These are phyloP conservation scores for Proctacanthus coquilletti DNA, from an alignment of 1,140 invertebrate species.

Conservation along the genomic window DNA sequence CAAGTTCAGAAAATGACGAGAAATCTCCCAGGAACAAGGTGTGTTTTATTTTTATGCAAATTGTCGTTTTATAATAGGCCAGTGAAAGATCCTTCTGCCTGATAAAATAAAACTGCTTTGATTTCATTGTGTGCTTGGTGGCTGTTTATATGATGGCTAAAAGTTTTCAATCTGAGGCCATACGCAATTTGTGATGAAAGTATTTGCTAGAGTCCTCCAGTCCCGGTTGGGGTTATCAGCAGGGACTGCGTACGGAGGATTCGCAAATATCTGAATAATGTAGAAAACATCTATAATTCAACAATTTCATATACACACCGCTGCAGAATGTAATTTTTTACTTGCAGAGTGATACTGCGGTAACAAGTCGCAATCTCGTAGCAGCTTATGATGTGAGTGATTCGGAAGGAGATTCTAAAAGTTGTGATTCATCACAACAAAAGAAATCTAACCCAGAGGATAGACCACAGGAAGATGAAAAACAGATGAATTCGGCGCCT, in stretches of 20 bases:
- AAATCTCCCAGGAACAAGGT: background rate
- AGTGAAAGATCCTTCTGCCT: background rate
- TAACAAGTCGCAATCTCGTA: background rate
- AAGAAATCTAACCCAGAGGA: no score
- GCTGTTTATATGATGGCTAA: conserved; percentile 4
- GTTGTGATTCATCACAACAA: no score
- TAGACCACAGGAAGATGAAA: no score
- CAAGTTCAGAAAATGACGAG: background rate
- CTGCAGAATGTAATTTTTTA: background rate
- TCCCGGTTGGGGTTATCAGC: background rate
- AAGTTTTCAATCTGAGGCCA: conserved; percentile 30
- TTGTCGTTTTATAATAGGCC: background rate
- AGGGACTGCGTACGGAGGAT: background rate
- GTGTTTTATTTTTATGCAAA: no score
- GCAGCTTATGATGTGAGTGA: background rate
- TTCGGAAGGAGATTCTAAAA: no score
- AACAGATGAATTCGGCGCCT: no score
- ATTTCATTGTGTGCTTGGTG: background rate
- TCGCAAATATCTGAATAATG: background rate
- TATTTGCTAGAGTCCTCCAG: conserved; percentile 25
- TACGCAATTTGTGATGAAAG: conserved; percentile 20
- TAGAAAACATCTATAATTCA: background rate
- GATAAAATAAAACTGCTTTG: background rate
- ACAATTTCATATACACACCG: no score
- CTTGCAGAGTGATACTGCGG: background rate